Percentiles rank a stretch among this genome's conserved stretches.
Evolutionary conservation across 2,113 vertebrate species (phyloP).

Genomic region (Nibea coibor): DNA sequence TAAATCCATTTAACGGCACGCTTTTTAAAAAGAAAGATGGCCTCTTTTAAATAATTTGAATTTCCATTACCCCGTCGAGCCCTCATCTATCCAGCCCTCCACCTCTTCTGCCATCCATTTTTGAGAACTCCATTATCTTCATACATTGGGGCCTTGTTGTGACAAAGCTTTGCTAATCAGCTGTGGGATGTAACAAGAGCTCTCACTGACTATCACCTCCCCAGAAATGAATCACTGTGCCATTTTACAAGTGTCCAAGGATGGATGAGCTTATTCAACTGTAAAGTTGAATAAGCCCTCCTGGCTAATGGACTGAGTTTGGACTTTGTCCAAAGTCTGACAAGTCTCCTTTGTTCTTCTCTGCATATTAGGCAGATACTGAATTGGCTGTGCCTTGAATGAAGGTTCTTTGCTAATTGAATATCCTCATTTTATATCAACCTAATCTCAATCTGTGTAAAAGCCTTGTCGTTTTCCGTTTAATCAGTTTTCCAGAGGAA

Average conservation of each 20-base stretch:
- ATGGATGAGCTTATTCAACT: slow-evolving; percentile 50
- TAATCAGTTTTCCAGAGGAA: slow-evolving; percentile 1
- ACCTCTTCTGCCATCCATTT: slow-evolving; percentile 33
- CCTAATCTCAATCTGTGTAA: slow-evolving; percentile 19
- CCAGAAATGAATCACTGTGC: slow-evolving; percentile 58
- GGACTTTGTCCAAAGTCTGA: slow-evolving; percentile 40
- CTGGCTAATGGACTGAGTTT: slow-evolving; percentile 49
- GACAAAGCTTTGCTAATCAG: slow-evolving; percentile 66
- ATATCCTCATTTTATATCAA: slow-evolving; percentile 7
- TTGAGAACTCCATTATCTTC: slow-evolving; percentile 53
- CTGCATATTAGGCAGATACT: slow-evolving; percentile 13
- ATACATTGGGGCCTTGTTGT: slow-evolving; percentile 55
- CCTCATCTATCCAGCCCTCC: slow-evolving; percentile 21
- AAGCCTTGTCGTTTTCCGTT: slow-evolving; percentile 1
- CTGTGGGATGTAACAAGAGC: slow-evolving; percentile 61
- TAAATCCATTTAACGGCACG: neutral
- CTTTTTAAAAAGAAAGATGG: slow-evolving; percentile 6
- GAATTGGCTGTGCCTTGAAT: slow-evolving; percentile 22
- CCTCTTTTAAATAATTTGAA: slow-evolving; percentile 11
- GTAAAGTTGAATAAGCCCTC: slow-evolving; percentile 41
- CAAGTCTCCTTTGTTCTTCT: slow-evolving; percentile 35
- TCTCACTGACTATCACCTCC: slow-evolving; percentile 55
- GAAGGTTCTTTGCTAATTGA: slow-evolving; percentile 15
- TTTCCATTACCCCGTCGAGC: slow-evolving; percentile 31
- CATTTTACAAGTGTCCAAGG: slow-evolving; percentile 53